Percentiles rank a stretch among this genome's conserved stretches.
These are phyloP conservation scores for Malurus alboscapulatus DNA, from an alignment of 2,113 vertebrate species.

Conservation along the genomic window DNA sequence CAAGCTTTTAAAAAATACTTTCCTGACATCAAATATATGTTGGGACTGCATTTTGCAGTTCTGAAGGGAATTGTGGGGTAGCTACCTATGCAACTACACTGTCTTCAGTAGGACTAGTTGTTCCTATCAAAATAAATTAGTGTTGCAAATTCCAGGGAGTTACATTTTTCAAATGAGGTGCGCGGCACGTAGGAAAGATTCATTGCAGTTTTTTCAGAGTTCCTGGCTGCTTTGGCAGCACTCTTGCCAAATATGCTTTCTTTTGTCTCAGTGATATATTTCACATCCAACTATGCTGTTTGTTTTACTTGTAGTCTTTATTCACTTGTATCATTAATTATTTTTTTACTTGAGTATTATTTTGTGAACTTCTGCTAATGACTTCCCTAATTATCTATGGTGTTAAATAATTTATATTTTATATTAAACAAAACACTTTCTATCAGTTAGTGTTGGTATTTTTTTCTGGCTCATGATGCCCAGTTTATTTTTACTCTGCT, in stretches of 20 bases:
- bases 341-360: conserved; percentile 59
- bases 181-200: neutral
- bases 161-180: conserved; percentile 16
- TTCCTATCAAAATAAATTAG: neutral
- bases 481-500: conserved; percentile 63
- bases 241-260: conserved; percentile 25
- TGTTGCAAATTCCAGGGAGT: neutral
- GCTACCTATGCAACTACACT: neutral
- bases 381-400: neutral
- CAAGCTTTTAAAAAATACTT: neutral
- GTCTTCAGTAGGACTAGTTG: neutral
- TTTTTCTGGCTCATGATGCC: conserved; percentile 44
- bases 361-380: conserved; percentile 29
- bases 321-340: conserved; percentile 17
- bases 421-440: conserved; percentile 44
- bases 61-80: neutral
- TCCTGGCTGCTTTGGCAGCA: conserved; percentile 37
- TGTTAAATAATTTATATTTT: conserved; percentile 49
- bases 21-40: neutral
- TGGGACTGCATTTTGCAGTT: neutral
- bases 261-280: conserved; percentile 32
- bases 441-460: conserved; percentile 18
- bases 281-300: conserved; percentile 28
- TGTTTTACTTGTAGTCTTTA: conserved; percentile 37
- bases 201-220: conserved; percentile 22